phyloP scores from a whole-genome alignment of 2,888 invertebrate genomes.

The Drosophila fulvimacula region DNA sequence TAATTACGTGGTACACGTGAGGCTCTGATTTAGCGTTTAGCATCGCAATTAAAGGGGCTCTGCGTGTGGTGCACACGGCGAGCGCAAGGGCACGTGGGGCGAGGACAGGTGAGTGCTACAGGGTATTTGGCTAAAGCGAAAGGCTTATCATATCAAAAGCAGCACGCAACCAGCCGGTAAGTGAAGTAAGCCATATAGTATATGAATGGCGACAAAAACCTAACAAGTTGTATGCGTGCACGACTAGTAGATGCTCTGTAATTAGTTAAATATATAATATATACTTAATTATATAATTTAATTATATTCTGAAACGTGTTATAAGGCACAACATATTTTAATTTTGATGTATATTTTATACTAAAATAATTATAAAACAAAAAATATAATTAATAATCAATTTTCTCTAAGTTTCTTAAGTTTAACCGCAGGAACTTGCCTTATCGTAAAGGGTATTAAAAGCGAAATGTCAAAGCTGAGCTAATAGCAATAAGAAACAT shows the following conservation, averaged over 20 bases:
- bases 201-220: slow-evolving; percentile 58
- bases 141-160: slow-evolving; percentile 72
- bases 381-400: too few species aligned
- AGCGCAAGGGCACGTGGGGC: neutral
- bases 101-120: neutral
- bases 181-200: slow-evolving; percentile 52
- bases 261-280: neutral
- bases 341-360: too few species aligned
- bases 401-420: too few species aligned
- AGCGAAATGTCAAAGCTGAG: neutral
- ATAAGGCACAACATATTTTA: too few species aligned
- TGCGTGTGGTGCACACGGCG: slow-evolving; percentile 2
- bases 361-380: too few species aligned
- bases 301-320: neutral
- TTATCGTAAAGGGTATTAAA: neutral
- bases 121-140: slow-evolving; percentile 15
- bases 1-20: slow-evolving; percentile 78
- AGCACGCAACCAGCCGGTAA: slow-evolving; percentile 60
- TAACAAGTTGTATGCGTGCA: neutral
- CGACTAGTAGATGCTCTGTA: slow-evolving; percentile 18
- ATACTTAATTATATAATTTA: neutral
- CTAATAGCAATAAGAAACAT: neutral
- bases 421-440: too few species aligned
- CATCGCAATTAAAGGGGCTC: slow-evolving; percentile 69
- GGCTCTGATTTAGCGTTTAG: slow-evolving; percentile 77